Evolutionary conservation across 2,113 vertebrate species (phyloP).

Genomic region (Hemicordylus capensis): DNA sequence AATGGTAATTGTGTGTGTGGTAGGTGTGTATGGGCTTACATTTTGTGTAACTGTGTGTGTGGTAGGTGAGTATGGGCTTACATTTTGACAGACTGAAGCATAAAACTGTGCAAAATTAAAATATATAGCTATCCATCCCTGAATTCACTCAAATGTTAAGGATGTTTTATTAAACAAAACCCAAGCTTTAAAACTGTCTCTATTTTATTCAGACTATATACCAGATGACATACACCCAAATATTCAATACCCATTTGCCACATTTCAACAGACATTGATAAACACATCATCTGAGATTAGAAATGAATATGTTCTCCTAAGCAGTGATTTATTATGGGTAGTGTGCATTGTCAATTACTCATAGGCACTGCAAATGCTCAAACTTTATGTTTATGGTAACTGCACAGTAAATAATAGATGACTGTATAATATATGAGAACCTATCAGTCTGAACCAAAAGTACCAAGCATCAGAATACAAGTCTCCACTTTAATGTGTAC

Average conservation of each 20-base stretch:
- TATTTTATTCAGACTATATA: slow-evolving; percentile 42
- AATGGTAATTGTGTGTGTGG: background rate
- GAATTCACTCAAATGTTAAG: background rate
- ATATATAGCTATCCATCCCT: background rate
- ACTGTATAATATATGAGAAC: slow-evolving; percentile 21
- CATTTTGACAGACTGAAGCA: background rate
- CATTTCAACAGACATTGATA: slow-evolving; percentile 26
- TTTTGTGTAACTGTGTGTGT: too few relatives aligned
- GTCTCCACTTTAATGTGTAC: slow-evolving; percentile 49
- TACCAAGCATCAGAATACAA: slow-evolving; percentile 36
- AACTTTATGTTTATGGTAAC: slow-evolving; percentile 38
- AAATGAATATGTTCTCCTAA: background rate
- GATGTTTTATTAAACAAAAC: slow-evolving; percentile 41
- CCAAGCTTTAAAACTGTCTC: slow-evolving; percentile 5
- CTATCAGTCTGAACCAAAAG: slow-evolving; percentile 33
- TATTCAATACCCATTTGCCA: slow-evolving; percentile 7
- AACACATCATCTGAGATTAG: slow-evolving; percentile 4
- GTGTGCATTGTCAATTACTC: slow-evolving; percentile 48
- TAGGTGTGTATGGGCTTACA: background rate
- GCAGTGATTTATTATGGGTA: slow-evolving; percentile 50
- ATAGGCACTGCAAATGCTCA: slow-evolving; percentile 42
- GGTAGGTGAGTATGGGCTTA: background rate
- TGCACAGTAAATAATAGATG: slow-evolving; percentile 51
- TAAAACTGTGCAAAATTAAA: background rate
- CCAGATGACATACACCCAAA: slow-evolving; percentile 32